Base-by-base conservation (phyloP, 2,888 invertebrate genomes). In the Germaria angustata region DNA sequence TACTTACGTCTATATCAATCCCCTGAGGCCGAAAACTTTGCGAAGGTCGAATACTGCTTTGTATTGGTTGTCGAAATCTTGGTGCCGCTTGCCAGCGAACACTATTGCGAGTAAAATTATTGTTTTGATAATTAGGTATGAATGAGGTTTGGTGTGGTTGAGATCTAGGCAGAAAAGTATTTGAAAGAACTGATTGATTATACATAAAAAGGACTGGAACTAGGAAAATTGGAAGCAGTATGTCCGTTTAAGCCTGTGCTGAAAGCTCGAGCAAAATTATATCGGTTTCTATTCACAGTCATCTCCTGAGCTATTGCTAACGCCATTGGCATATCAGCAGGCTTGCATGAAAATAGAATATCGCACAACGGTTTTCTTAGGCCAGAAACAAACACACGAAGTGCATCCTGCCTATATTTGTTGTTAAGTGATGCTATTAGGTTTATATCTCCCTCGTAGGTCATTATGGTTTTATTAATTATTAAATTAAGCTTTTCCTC, bases 271-370 rank as follows among this genome's bases (percentile, higher is more conserved):
- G 44, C 28, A 17, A 63, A 63, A 24, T 44, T n/a, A 44, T 63
- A 65, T 8, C 49, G 17, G 5, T 13, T 34, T 13, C 34, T 32
- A 65, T 65, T 65, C 15, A 49, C 20, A 34, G 46, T 3, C 32
- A n/a, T n/a, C n/a, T n/a, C n/a, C n/a, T n/a, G n/a, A n/a, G n/a
- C n/a, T n/a, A n/a, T n/a, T n/a, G n/a, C 46, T 11, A 65, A 46
- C 13, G 65, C 65, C 15, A 13, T 7, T 32, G 65, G 63, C 63
- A 65, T 46, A 46, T 65, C 34, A 6, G 46, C 6, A 32, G 63
- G 46, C 9, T 28, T 65, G 9, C 17, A 46, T 32, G 63, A 65
- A 65, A 65, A 65, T 1, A 65, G n/a, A 46, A 65, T 34, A 8
- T 65, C 63, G 34, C 61, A n/a, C n/a, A n/a, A n/a, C n/a, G n/a